Percentiles rank a stretch among this genome's conserved stretches.
phyloP scores from a whole-genome alignment of 2,888 invertebrate species.

The Lagria hirta region DNA sequence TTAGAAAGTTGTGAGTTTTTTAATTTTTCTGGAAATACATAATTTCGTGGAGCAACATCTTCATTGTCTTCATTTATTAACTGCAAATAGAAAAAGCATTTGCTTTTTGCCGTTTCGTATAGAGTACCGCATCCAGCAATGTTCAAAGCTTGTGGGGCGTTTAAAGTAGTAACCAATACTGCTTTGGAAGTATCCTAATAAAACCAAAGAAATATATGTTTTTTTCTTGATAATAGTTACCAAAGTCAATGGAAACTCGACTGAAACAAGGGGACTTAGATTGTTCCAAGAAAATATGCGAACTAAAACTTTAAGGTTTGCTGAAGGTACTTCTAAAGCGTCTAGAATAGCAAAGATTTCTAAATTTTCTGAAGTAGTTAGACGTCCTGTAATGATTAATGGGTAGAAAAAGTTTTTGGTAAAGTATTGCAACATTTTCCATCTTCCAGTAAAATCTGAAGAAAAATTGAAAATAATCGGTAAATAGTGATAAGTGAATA shows the following conservation, averaged over 20 bases:
- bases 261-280: slow-evolving; percentile 2
- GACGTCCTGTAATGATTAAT: slow-evolving; percentile 63
- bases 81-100: slow-evolving; percentile 53
- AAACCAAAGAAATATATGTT: not conserved
- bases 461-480: slow-evolving; percentile 4
- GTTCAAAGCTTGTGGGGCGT: slow-evolving; percentile 44
- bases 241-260: slow-evolving; percentile 26
- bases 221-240: slow-evolving; percentile 19
- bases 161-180: slow-evolving; percentile 12
- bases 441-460: slow-evolving; percentile 48
- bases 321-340: slow-evolving; percentile 62
- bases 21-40: slow-evolving; percentile 64
- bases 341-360: slow-evolving; percentile 58
- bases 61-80: slow-evolving; percentile 53
- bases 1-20: too few relatives aligned
- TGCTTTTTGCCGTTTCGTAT: slow-evolving; percentile 40
- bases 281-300: slow-evolving; percentile 60
- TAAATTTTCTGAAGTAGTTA: slow-evolving; percentile 56
- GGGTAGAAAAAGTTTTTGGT: slow-evolving; percentile 83
- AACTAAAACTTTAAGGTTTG: slow-evolving; percentile 55
- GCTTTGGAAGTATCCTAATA: slow-evolving; percentile 22
- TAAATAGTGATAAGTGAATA: slow-evolving; percentile 41
- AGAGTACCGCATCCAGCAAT: slow-evolving; percentile 44
- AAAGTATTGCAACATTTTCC: slow-evolving; percentile 75
- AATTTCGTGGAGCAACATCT: slow-evolving; percentile 63